A percentile compares a stretch with the other conserved stretches of the same genome.
phyloP scores from a whole-genome alignment of 2,888 invertebrate genomes.

The Limnephilus lunatus region DNA sequence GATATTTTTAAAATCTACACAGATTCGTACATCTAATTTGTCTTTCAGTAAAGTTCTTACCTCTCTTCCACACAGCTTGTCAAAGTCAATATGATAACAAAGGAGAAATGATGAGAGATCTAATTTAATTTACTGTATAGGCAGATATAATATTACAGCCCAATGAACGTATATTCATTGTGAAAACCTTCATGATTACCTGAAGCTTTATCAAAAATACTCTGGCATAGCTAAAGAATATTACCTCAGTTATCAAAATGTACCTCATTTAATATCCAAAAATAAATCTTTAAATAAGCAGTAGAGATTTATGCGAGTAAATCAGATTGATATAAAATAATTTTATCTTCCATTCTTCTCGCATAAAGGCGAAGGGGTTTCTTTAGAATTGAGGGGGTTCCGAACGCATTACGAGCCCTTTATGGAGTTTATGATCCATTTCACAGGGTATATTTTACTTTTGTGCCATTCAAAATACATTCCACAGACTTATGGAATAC shows the following conservation, averaged over 20 bases:
- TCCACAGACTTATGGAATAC: constrained; percentile 42
- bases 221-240: neutral
- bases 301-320: neutral
- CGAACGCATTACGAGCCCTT: constrained; percentile 61
- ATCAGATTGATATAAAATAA: neutral
- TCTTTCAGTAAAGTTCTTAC: neutral
- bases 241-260: neutral
- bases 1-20: too few relatives aligned
- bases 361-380: constrained; percentile 52
- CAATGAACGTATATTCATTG: neutral
- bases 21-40: too few relatives aligned
- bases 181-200: neutral
- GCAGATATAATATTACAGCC: neutral
- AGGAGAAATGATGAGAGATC: neutral
- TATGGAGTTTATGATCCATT: constrained; percentile 66
- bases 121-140: neutral
- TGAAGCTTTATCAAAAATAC: neutral
- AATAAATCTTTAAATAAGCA: neutral
- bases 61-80: neutral
- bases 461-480: constrained; percentile 44
- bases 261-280: neutral
- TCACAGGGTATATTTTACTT: constrained; percentile 60
- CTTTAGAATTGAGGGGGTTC: constrained; percentile 54
- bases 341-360: constrained; percentile 2
- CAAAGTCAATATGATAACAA: neutral